Percentiles rank a stretch among this genome's conserved stretches.
Conservation (phyloP, 2,888 invertebrate genomes). For the Aromia moschata region DNA sequence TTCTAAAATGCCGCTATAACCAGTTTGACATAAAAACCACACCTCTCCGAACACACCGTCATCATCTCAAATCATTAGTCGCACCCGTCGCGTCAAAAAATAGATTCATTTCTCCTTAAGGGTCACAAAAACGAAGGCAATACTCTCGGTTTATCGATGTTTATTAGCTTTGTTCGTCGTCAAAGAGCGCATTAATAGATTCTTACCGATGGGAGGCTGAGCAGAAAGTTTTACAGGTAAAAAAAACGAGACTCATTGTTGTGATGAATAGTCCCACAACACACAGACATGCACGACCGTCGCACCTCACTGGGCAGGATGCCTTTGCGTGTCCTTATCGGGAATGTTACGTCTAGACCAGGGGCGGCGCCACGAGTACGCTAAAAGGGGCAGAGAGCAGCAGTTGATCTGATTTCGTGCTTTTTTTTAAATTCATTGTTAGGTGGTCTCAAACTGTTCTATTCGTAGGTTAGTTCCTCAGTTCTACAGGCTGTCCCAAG, state of each 20-base stretch:
- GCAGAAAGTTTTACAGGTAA: conserved; percentile 3
- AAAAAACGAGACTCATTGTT: conserved; percentile 5
- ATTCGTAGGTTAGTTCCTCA: too few relatives aligned
- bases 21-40: too few relatives aligned
- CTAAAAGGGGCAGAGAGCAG: not conserved
- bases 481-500: too few relatives aligned
- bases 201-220: conserved; percentile 6
- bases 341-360: conserved; percentile 14
- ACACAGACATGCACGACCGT: conserved; percentile 15
- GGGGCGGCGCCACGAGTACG: not conserved
- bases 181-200: conserved; percentile 18
- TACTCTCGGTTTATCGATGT: conserved; percentile 13
- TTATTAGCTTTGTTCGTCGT: conserved; percentile 8
- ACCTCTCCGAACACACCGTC: too few relatives aligned
- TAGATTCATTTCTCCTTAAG: not conserved
- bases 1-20: too few relatives aligned
- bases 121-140: conserved; percentile 11
- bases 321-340: conserved; percentile 16
- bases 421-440: too few relatives aligned
- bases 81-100: not conserved
- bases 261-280: conserved; percentile 24
- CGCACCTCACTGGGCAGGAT: conserved; percentile 19
- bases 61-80: too few relatives aligned
- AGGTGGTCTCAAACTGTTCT: too few relatives aligned
- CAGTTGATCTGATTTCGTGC: not conserved